Evolutionary conservation across 2,797 vertebrate genomes (phyloP).

Genomic region (Vultur gryphus): DNA sequence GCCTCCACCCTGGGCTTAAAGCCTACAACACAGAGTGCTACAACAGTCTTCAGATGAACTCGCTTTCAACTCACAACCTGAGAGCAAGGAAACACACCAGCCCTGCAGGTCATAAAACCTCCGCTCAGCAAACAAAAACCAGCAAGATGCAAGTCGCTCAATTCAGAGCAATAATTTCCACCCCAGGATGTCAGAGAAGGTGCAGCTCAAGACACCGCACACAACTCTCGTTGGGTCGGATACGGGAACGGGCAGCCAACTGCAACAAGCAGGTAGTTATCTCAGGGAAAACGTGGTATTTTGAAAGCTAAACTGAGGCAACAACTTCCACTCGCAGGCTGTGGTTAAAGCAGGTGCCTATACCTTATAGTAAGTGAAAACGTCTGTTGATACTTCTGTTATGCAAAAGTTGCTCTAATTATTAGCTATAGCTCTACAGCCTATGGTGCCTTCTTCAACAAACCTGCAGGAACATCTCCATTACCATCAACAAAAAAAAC

Average conservation of each 20-base stretch:
- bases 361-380: neutral
- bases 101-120: neutral
- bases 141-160: neutral
- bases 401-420: neutral
- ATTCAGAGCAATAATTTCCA: neutral
- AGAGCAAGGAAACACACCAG: neutral
- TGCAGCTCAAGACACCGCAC: neutral
- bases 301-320: neutral
- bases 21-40: neutral
- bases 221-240: fast-evolving
- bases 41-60: neutral
- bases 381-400: neutral
- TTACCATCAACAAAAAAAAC: neutral
- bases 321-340: neutral
- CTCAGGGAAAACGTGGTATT: neutral
- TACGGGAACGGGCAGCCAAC: fast-evolving
- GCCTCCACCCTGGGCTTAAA: neutral
- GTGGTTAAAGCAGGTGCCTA: neutral
- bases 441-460: neutral
- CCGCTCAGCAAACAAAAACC: neutral
- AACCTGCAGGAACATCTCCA: neutral
- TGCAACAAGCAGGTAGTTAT: neutral
- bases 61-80: neutral
- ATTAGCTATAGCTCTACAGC: neutral
- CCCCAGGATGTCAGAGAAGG: neutral